Base-by-base conservation (phyloP, 2,113 vertebrate species). In the Riparia riparia region DNA sequence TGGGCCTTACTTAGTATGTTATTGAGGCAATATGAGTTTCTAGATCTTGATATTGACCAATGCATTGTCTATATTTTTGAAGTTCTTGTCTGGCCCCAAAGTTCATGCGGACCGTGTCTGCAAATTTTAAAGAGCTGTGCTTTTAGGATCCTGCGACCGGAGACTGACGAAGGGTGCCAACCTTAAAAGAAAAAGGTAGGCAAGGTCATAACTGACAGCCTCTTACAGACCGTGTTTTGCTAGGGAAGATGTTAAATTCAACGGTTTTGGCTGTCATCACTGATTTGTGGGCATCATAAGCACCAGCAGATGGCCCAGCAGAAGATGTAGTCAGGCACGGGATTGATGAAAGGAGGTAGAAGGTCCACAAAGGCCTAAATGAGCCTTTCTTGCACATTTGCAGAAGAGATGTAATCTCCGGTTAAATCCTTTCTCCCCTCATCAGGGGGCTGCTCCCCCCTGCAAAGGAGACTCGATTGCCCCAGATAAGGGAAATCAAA, bases 401-500 rank as follows among this genome's bases (percentile, higher is more conserved):
- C 72, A n/a, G 69, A 72, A 32, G 82, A 90, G 60, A 83, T 78
- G 80, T 96, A 96, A 96, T 96, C 93, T 88, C 69, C 8, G 1
- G 39, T 78, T 90, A 96, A 97, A 95, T 90, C 96, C 85, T 86
- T 94, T 90, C 93, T 88, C 41, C 47, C 64, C 76, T 18, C 82
- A 54, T 89, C 79, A 79, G 82, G 88, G 58, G 64, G 64, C 80
- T 89, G 79, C 50, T 77, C 44, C 74, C 95, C n/a, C 68, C 82
- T 41, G 68, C 79, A 82, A 82, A 61, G 87, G 71, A 89, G 85
- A 37, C 51, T 76, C 71, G 93, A 92, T 94, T 96, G 90, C 80
- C 92, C 95, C 88, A 90, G 83, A 95, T 96, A 94, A 84, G 53
- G 89, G 88, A 69, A 92, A 95, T 89, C 82, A 73, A 73, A 95